Evolutionary conservation across 2,113 vertebrate genomes (phyloP).

Genomic region (Thalassarche chlororhynchos): DNA sequence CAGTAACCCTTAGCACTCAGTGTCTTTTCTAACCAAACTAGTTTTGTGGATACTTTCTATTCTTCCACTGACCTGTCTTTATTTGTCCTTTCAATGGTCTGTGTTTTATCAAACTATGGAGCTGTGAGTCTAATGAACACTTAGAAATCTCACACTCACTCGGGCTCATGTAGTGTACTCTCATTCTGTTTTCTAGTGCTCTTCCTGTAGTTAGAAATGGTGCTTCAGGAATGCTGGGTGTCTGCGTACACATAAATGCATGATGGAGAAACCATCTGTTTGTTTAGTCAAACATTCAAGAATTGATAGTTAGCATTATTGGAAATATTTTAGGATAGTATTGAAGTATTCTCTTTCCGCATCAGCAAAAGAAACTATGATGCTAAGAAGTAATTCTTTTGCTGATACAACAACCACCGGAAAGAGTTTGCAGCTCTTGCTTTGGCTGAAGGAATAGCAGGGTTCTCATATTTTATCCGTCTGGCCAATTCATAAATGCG

Average conservation of each 20-base stretch:
- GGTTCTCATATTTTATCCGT: neutral
- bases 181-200: neutral
- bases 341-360: neutral
- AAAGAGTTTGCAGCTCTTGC: neutral
- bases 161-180: neutral
- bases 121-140: neutral
- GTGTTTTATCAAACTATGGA: neutral
- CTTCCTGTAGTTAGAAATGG: neutral
- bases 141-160: neutral
- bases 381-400: neutral
- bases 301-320: neutral
- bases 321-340: neutral
- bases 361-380: neutral
- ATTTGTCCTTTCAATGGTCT: neutral
- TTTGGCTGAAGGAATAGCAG: neutral
- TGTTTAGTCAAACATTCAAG: neutral
- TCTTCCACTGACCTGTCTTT: neutral
- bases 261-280: neutral
- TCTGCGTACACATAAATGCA: rapidly evolving
- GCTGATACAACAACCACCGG: neutral
- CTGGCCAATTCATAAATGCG: neutral
- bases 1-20: neutral
- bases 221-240: neutral
- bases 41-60: neutral
- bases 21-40: neutral